These are phyloP conservation scores for Anthopleura xanthogrammica DNA, from an alignment of 92 coral and sea anemone species.

Conservation along the genomic window DNA sequence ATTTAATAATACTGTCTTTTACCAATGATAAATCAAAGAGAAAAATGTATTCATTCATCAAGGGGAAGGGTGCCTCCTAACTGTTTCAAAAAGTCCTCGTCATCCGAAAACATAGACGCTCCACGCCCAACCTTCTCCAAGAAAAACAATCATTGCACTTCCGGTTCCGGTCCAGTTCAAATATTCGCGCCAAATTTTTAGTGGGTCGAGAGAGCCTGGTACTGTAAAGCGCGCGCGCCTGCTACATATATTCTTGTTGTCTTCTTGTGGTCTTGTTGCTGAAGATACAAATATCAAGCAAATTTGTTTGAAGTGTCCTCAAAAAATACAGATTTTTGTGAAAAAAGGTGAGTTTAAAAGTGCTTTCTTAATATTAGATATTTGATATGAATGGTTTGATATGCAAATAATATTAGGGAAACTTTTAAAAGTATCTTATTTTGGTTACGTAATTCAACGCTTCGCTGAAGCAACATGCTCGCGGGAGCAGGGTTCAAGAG, in stretches of 20 bases:
- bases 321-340: not conserved
- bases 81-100: too few species aligned
- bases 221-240: not conserved
- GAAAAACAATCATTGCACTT: not conserved
- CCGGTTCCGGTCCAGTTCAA: conserved; percentile 1
- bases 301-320: not conserved
- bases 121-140: too few species aligned
- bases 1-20: too few species aligned
- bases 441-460: too few species aligned
- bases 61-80: too few species aligned
- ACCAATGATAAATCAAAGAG: too few species aligned
- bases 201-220: not conserved
- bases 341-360: not conserved
- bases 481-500: too few species aligned
- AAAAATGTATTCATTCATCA: too few species aligned
- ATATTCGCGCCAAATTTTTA: not conserved
- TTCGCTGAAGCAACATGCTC: too few species aligned
- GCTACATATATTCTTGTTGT: not conserved
- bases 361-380: not conserved
- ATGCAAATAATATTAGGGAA: too few species aligned
- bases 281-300: not conserved
- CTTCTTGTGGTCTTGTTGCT: not conserved
- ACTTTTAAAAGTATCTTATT: too few species aligned
- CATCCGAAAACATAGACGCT: too few species aligned
- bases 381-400: not conserved